A percentile compares a stretch with the other conserved stretches of the same genome.
Evolutionary conservation across 2,113 vertebrate genomes (phyloP).

Genomic region (Rhodinocichla rosea): DNA sequence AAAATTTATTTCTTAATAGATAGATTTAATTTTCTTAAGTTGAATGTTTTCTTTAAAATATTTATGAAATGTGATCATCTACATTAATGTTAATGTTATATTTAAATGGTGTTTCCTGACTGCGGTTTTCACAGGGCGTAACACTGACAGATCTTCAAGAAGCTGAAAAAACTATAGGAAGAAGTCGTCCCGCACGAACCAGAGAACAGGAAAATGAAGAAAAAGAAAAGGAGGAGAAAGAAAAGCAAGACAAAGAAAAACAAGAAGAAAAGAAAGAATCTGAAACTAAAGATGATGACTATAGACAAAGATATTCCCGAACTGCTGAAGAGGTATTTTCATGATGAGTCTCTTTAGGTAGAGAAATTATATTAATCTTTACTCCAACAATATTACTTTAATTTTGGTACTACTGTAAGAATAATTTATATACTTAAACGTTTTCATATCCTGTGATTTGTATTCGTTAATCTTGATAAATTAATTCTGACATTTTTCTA

Average conservation of each 20-base stretch:
- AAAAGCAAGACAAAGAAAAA: conserved; percentile 94
- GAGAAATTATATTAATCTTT: conserved; percentile 15
- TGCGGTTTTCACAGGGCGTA: conserved; percentile 82
- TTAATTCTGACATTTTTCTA: conserved; percentile 35
- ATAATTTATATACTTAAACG: not conserved
- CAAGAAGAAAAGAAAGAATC: conserved; percentile 93
- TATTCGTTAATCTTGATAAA: not conserved
- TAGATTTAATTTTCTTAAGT: not conserved
- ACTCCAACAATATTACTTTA: not conserved
- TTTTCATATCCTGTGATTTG: not conserved
- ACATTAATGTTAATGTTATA: not conserved
- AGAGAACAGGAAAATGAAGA: conserved; percentile 93
- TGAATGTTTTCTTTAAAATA: not conserved
- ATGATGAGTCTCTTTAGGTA: conserved; percentile 7
- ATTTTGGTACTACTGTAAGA: not conserved
- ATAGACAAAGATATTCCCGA: conserved; percentile 87
- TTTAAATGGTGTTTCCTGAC: not conserved
- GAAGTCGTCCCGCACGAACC: conserved; percentile 83
- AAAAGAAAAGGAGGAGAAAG: conserved; percentile 90
- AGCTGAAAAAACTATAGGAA: conserved; percentile 95
- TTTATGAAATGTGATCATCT: not conserved
- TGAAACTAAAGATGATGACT: conserved; percentile 93
- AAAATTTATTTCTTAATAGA: not conserved
- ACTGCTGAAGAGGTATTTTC: conserved; percentile 88
- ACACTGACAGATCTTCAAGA: conserved; percentile 98